Conservation (phyloP, 2,888 invertebrate species). For the Neelides folsomi region DNA sequence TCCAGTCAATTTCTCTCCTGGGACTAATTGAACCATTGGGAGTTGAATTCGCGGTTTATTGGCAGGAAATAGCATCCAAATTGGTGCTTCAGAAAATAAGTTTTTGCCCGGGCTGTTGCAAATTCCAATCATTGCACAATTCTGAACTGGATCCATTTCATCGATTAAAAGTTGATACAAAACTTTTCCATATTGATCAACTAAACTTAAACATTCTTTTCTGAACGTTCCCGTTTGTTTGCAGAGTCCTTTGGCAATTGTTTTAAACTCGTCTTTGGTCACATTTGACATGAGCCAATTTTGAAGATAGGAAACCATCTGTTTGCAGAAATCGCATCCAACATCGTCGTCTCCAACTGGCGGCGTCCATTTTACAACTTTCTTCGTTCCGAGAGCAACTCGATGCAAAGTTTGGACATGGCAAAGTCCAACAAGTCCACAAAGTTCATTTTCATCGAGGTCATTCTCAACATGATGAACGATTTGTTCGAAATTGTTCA, state of each 20-base stretch:
- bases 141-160: slow-evolving; percentile 53
- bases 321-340: slow-evolving; percentile 71
- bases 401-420: slow-evolving; percentile 31
- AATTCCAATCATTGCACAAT: slow-evolving; percentile 58
- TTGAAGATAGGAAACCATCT: slow-evolving; percentile 62
- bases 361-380: slow-evolving; percentile 45
- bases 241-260: slow-evolving; percentile 60
- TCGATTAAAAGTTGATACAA: slow-evolving; percentile 57
- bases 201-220: slow-evolving; percentile 58
- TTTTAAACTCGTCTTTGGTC: slow-evolving; percentile 66
- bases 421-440: slow-evolving; percentile 66
- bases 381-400: slow-evolving; percentile 38
- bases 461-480: slow-evolving; percentile 46
- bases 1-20: slow-evolving; percentile 6
- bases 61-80: slow-evolving; percentile 24
- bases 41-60: neutral
- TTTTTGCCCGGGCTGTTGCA: slow-evolving; percentile 38
- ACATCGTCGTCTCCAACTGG: slow-evolving; percentile 42
- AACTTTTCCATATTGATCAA: slow-evolving; percentile 61
- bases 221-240: slow-evolving; percentile 62
- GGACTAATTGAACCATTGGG: slow-evolving; percentile 1
- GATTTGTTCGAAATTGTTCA: slow-evolving; percentile 60
- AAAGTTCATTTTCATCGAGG: slow-evolving; percentile 52
- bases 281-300: slow-evolving; percentile 72
- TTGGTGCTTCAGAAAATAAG: slow-evolving; percentile 13